Conservation (phyloP, 2,113 vertebrate species). For the Strigops habroptila region DNA sequence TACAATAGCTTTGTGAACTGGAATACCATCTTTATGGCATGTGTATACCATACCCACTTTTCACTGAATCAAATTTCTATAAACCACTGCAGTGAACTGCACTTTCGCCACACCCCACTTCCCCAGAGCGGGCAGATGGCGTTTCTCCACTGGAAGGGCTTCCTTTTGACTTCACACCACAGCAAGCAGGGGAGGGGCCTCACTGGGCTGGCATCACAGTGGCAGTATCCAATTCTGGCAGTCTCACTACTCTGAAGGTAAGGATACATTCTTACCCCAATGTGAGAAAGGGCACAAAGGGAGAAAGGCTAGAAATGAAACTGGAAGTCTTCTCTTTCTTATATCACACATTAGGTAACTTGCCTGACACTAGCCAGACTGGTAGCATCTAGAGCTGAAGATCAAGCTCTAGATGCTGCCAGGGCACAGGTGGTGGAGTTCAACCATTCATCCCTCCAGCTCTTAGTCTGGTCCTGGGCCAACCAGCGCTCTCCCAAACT, state of each 20-base stretch:
- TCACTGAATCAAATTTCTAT: neutral
- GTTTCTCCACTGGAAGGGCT: neutral
- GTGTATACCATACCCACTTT: neutral
- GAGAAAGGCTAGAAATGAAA: neutral
- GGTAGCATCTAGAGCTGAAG: neutral
- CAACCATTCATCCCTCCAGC: neutral
- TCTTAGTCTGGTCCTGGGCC: neutral
- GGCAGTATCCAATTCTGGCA: neutral
- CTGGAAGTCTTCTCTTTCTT: neutral
- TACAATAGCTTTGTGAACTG: neutral
- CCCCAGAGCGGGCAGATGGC: neutral
- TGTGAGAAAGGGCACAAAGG: neutral
- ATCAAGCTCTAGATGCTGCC: neutral
- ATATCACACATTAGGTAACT: neutral
- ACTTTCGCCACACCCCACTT: neutral
- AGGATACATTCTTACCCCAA: neutral
- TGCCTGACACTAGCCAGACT: neutral
- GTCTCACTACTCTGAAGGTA: neutral
- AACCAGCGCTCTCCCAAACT: neutral
- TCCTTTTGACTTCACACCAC: neutral
- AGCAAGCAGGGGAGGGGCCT: neutral
- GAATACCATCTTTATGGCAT: neutral
- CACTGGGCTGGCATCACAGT: neutral
- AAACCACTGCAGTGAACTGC: neutral
- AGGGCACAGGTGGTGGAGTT: neutral